Conservation (phyloP, 2,113 vertebrate species). For the Benitochromis conjunctus region DNA sequence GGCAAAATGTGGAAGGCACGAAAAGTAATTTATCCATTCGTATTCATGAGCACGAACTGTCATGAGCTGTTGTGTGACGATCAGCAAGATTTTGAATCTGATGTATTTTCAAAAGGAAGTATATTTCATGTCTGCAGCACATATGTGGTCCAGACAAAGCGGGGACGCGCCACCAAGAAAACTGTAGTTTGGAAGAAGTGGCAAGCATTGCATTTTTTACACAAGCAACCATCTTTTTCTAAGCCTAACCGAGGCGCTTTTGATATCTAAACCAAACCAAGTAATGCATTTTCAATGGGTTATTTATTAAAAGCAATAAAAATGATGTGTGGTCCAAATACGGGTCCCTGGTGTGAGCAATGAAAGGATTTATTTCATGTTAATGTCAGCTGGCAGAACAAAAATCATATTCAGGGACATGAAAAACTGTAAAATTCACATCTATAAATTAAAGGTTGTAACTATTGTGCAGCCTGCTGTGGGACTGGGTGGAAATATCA, state of each 20-base stretch:
- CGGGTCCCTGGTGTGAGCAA: not conserved
- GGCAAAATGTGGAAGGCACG: not conserved
- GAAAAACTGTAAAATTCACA: not conserved
- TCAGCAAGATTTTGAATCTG: not conserved
- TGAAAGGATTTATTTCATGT: fast-evolving
- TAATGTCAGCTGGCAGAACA: not conserved
- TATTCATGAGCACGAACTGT: not conserved
- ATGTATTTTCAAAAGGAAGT: not conserved
- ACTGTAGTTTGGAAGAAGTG: not conserved
- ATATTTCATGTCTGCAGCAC: not conserved
- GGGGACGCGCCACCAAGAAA: not conserved
- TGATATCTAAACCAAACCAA: not conserved
- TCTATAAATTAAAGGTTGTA: not conserved
- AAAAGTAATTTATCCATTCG: not conserved
- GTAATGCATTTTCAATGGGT: not conserved
- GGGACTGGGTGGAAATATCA: not conserved
- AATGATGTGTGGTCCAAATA: not conserved
- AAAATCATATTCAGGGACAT: not conserved
- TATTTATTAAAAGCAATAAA: not conserved
- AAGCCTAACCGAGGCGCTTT: not conserved
- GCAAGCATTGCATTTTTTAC: not conserved
- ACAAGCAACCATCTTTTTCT: not conserved
- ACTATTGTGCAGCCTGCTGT: not conserved
- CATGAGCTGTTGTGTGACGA: not conserved
- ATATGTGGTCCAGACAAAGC: not conserved